A percentile compares a stretch with the other conserved stretches of the same genome.
Conservation (phyloP, 2,888 invertebrate species). For the Slavum lentiscoides region DNA sequence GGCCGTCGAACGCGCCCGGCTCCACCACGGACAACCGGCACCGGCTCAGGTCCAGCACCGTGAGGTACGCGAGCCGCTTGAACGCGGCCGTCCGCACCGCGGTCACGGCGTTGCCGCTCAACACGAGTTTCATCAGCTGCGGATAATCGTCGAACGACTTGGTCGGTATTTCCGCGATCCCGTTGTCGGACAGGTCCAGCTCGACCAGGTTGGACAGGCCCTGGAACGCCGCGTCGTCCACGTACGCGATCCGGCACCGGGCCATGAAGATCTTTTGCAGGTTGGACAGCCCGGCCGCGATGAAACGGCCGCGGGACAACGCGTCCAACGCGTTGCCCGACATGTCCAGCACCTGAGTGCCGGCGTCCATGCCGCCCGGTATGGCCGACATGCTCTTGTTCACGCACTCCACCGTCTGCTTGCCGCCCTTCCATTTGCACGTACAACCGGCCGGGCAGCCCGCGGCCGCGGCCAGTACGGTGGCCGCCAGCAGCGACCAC, state of each 20-base stretch:
- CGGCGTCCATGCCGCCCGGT: conserved; percentile 78
- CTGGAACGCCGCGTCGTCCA: conserved; percentile 79
- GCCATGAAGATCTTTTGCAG: conserved; percentile 84
- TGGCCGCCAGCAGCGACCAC: background rate
- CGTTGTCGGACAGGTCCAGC: conserved; percentile 82
- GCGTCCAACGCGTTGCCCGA: conserved; percentile 76
- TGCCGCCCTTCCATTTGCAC: conserved; percentile 56
- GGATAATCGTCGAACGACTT: conserved; percentile 77
- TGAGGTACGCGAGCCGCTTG: conserved; percentile 74
- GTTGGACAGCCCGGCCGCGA: conserved; percentile 77
- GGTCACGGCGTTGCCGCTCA: conserved; percentile 81
- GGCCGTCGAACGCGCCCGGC: conserved; percentile 78
- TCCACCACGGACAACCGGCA: conserved; percentile 79
- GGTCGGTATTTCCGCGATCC: conserved; percentile 76
- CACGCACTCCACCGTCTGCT: conserved; percentile 86
- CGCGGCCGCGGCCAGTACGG: conserved; percentile 24
- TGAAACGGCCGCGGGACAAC: conserved; percentile 77
- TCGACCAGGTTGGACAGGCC: conserved; percentile 87
- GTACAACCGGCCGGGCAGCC: conserved; percentile 53
- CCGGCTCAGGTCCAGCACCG: conserved; percentile 78
- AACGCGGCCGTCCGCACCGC: conserved; percentile 74
- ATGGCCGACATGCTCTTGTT: conserved; percentile 75
- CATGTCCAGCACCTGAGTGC: conserved; percentile 85
- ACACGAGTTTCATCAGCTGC: conserved; percentile 78
- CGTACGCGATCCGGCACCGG: conserved; percentile 75